Base-by-base conservation (phyloP, 2,113 vertebrate species). In the Tenebrosternarchus preto region DNA sequence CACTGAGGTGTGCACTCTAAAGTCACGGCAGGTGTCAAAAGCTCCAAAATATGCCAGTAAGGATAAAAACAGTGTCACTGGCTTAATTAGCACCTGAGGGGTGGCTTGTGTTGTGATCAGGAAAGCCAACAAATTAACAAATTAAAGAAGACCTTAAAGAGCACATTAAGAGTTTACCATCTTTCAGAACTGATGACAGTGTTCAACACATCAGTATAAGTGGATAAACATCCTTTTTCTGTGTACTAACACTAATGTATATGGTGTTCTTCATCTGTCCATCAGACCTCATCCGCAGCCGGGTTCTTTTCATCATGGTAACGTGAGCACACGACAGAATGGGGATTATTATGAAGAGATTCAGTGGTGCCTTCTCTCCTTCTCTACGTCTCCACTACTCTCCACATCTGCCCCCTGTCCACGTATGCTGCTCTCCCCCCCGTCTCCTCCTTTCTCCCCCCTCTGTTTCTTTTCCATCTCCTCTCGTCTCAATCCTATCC, bases 151-250 rank as follows among this genome's bases (percentile, higher is more conserved):
- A 59, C 76, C n/a, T 59, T 70, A 64, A 68, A 39, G 50, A 68
- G 55, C 55, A 25, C 25, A 78, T 70, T 70, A 70, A 60, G 66
- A 78, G 53, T 78, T 78, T 78, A 39, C 31, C 31, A 57, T 69
- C 31, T 60, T 70, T 78, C 66, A 9, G 55, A 2, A 60, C 24
- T 70, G 66, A 78, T 70, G 70, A 78, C 36, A 78, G 55, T 24
- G 39, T 78, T 78, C 60, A 78, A 78, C 66, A 70, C 55, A 78
- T 78, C 76, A 70, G 76, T 31, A 16, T 46, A 78, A 78, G 76
- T 78, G 76, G 66, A 78, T 78, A 78, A 70, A 70, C 59, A 43
- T 70, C 24, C 68, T 69, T 78, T 27, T 67, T 78, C 53, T 9
- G 76, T 60, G 24, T 29, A 39, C 53, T 60, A 57, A 70, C 60